These are phyloP conservation scores for Choristoneura fumiferana DNA, from an alignment of 1,140 invertebrate genomes.

Conservation along the genomic window DNA sequence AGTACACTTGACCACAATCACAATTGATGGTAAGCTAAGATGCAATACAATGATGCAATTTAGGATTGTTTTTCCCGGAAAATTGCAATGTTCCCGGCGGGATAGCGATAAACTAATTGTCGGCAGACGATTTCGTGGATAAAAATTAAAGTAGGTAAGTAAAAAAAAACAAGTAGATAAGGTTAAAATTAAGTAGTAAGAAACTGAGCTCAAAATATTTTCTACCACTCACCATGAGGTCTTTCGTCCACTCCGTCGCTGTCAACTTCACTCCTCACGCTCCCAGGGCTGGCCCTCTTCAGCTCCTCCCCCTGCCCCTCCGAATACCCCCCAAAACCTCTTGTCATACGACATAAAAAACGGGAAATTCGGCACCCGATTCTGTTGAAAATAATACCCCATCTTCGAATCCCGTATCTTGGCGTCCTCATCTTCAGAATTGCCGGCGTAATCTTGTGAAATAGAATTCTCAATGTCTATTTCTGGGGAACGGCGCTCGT, in stretches of 20 bases:
- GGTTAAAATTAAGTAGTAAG: too few species aligned
- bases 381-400: slow-evolving; percentile 65
- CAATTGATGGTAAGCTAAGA: too few species aligned
- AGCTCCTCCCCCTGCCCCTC: slow-evolving; percentile 51
- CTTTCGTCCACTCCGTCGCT: slow-evolving; percentile 67
- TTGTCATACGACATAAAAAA: slow-evolving; percentile 72
- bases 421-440: slow-evolving; percentile 60
- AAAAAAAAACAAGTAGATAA: too few species aligned
- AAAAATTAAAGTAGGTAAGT: too few species aligned
- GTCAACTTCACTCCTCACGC: slow-evolving; percentile 64
- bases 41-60: too few species aligned
- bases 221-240: slow-evolving; percentile 52
- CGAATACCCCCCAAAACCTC: slow-evolving; percentile 40
- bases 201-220: too few species aligned
- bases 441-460: slow-evolving; percentile 50
- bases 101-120: too few species aligned
- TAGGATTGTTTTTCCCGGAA: too few species aligned
- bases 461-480: slow-evolving; percentile 72
- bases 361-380: slow-evolving; percentile 65
- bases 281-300: slow-evolving; percentile 63
- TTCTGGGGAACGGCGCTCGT: slow-evolving; percentile 63
- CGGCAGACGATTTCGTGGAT: too few species aligned
- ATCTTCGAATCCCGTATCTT: slow-evolving; percentile 59
- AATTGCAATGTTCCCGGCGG: too few species aligned
- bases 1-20: too few species aligned